Evolutionary conservation across 2,113 vertebrate genomes (phyloP).

Genomic region (Thamnophis sirtalis): DNA sequence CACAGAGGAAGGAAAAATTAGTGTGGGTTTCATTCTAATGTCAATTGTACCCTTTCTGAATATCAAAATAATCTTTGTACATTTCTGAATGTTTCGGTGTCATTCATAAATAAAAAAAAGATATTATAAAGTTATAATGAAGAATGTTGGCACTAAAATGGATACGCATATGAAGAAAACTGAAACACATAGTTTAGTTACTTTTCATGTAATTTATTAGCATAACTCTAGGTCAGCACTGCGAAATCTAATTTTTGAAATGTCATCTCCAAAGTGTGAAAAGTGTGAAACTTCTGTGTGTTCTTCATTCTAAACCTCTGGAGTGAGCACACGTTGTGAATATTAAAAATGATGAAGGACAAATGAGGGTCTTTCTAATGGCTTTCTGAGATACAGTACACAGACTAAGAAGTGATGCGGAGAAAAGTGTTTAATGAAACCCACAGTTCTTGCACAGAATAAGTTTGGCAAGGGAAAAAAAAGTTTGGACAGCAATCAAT

Average conservation of each 20-base stretch:
- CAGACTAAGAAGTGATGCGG: background rate
- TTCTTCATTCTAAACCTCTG: background rate
- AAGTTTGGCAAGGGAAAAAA: background rate
- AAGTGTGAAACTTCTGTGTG: slow-evolving; percentile 7
- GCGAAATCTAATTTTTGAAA: slow-evolving; percentile 39
- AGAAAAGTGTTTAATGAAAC: background rate
- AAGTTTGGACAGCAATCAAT: background rate
- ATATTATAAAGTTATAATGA: background rate
- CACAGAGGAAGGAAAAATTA: background rate
- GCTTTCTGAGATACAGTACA: background rate
- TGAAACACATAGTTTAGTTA: slow-evolving; percentile 5
- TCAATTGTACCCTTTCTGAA: background rate
- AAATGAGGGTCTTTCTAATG: background rate
- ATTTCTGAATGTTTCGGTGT: background rate
- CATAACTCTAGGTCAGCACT: slow-evolving; percentile 43
- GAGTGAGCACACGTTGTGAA: background rate
- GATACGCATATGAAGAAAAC: background rate
- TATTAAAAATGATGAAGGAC: background rate
- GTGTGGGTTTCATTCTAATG: background rate
- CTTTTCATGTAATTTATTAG: slow-evolving; percentile 48
- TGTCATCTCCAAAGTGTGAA: slow-evolving; percentile 46
- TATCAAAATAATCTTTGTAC: background rate
- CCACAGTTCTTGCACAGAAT: background rate
- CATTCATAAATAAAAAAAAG: background rate
- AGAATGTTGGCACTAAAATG: background rate